Conservation (phyloP, 2,797 vertebrate species). For the Molothrus aeneus region DNA sequence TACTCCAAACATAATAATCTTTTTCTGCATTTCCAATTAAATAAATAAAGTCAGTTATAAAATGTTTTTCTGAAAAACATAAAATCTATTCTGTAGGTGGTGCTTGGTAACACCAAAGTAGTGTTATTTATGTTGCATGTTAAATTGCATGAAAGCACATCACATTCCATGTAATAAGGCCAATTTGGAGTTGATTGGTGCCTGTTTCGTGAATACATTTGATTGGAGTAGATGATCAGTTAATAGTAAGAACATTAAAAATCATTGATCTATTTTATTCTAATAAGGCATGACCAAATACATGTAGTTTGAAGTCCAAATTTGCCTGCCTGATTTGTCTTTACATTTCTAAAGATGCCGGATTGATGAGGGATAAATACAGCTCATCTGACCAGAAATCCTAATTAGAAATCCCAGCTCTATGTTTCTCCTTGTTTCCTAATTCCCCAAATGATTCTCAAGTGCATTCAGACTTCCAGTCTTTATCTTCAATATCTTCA, state of each 20-base stretch:
- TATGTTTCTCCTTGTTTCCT: background rate
- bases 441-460: background rate
- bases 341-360: background rate
- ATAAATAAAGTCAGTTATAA: background rate
- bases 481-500: background rate
- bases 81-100: background rate
- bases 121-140: background rate
- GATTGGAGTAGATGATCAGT: background rate
- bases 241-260: background rate
- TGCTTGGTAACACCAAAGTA: background rate
- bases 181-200: background rate
- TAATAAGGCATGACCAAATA: background rate
- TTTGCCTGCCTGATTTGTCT: background rate
- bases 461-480: background rate
- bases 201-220: background rate
- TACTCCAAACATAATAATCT: background rate
- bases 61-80: background rate
- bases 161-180: background rate
- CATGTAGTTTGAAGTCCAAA: background rate
- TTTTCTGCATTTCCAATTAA: background rate
- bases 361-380: background rate
- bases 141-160: background rate
- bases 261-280: background rate
- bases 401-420: background rate
- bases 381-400: background rate